Evolutionary conservation across 2,888 invertebrate genomes (phyloP).

Genomic region (Eupithecia dodoneata): DNA sequence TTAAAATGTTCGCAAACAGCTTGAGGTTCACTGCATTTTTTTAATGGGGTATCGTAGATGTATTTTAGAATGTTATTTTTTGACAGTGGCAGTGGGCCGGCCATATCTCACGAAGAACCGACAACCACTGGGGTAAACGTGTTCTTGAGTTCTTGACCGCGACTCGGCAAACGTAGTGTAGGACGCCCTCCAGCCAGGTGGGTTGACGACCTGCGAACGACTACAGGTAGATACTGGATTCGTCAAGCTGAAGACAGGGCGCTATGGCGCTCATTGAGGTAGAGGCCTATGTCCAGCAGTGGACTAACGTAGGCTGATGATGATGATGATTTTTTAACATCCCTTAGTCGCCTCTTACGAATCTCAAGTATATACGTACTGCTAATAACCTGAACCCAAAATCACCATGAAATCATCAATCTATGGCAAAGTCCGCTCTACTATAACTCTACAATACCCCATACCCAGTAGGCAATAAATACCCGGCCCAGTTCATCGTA

Average conservation of each 20-base stretch:
- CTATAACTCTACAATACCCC: neutral
- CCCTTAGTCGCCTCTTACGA: neutral
- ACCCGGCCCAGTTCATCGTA: neutral
- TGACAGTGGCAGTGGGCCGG: too few relatives aligned
- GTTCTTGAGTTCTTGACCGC: too few relatives aligned
- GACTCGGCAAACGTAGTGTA: too few relatives aligned
- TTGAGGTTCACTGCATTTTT: neutral
- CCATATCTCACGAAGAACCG: too few relatives aligned
- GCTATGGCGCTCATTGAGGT: too few relatives aligned
- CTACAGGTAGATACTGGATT: too few relatives aligned
- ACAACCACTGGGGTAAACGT: too few relatives aligned
- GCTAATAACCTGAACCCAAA: neutral
- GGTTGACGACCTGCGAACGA: too few relatives aligned
- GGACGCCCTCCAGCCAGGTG: too few relatives aligned
- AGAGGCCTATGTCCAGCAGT: too few relatives aligned
- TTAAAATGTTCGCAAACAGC: neutral
- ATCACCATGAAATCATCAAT: neutral
- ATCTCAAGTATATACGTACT: neutral
- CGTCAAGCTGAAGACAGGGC: too few relatives aligned
- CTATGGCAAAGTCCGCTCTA: neutral
- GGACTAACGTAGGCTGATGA: too few relatives aligned
- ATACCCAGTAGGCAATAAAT: conserved; percentile 3
- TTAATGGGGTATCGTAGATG: neutral
- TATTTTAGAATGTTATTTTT: neutral
- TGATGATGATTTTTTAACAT: neutral